These are phyloP conservation scores for Octodonta nipae DNA, from an alignment of 2,888 invertebrate species.

Conservation along the genomic window DNA sequence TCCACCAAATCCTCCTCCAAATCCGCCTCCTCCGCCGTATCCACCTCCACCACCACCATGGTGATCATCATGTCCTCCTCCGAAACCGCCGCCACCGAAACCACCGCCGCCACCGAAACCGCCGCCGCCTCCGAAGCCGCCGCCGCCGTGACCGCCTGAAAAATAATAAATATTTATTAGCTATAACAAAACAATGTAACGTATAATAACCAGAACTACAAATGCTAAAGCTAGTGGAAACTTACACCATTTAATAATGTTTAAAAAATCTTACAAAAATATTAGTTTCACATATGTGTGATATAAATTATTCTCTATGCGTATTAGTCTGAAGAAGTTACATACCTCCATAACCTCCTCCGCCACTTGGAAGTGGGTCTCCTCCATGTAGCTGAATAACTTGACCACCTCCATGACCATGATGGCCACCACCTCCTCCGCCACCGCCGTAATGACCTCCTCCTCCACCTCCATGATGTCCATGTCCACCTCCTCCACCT, in stretches of 20 bases:
- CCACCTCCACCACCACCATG: not conserved
- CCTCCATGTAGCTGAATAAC: conserved; percentile 5
- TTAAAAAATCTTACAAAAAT: too few relatives aligned
- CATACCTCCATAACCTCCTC: conserved; percentile 3
- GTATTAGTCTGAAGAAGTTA: too few relatives aligned
- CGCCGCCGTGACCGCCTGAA: too few relatives aligned
- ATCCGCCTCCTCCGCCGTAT: conserved; percentile 3
- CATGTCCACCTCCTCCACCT: conserved; percentile 4
- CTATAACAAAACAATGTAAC: too few relatives aligned
- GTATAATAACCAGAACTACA: too few relatives aligned
- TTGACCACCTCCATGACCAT: conserved; percentile 4
- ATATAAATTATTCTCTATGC: too few relatives aligned
- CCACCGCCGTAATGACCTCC: conserved; percentile 4
- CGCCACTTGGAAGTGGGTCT: conserved; percentile 5
- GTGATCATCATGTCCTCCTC: not conserved
- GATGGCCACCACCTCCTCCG: conserved; percentile 5
- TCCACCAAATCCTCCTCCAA: conserved; percentile 6
- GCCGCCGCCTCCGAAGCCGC: not conserved
- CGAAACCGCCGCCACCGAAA: not conserved
- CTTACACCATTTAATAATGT: too few relatives aligned
- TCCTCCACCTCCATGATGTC: conserved; percentile 4
- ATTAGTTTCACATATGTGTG: too few relatives aligned
- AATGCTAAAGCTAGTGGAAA: too few relatives aligned
- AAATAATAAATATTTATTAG: too few relatives aligned
- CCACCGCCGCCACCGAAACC: conserved; percentile 1